Conservation (phyloP, 2,113 vertebrate species). For the Actinemys pallida region DNA sequence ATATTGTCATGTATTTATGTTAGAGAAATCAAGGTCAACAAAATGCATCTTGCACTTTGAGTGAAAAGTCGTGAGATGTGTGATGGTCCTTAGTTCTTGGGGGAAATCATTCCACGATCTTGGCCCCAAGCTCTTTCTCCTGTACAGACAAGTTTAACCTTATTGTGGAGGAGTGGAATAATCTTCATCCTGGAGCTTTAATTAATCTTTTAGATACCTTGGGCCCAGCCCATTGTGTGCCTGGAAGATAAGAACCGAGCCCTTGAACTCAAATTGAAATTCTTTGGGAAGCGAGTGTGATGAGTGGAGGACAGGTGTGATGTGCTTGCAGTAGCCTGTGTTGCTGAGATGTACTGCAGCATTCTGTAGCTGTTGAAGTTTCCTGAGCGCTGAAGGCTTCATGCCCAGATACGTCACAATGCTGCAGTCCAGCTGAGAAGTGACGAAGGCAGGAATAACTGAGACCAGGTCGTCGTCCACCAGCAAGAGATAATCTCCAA, state of each 20-base stretch:
- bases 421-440: neutral
- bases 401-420: neutral
- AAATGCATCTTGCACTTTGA: neutral
- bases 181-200: neutral
- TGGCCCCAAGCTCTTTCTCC: neutral
- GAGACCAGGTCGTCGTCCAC: neutral
- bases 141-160: neutral
- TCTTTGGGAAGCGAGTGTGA: neutral
- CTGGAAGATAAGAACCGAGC: neutral
- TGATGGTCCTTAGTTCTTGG: neutral
- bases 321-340: neutral
- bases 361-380: neutral
- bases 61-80: neutral
- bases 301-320: neutral
- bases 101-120: neutral
- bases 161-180: neutral
- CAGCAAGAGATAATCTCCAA: neutral
- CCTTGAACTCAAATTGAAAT: neutral
- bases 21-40: neutral
- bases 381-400: neutral
- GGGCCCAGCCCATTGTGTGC: too few species aligned
- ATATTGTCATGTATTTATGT: neutral
- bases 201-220: neutral
- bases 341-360: neutral
- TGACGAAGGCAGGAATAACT: neutral